Evolutionary conservation across 2,797 vertebrate species (phyloP).

Genomic region (Neopelma chrysocephalum): DNA sequence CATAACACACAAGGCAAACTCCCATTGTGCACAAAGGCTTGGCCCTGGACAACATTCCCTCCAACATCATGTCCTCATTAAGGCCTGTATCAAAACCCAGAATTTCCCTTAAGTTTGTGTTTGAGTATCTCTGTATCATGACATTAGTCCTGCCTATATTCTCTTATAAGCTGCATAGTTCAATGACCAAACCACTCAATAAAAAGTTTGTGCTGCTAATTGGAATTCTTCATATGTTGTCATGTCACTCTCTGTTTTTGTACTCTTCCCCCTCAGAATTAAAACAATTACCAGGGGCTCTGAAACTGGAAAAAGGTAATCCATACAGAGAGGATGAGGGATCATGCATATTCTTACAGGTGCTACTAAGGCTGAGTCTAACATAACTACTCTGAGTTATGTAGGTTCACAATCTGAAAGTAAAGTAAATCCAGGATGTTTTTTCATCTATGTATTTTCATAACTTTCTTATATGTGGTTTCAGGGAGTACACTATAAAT

Average conservation of each 20-base stretch:
- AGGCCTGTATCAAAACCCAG: neutral
- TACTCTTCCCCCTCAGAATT: neutral
- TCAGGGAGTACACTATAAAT: neutral
- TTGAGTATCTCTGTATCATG: neutral
- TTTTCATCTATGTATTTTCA: neutral
- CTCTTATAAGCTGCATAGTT: neutral
- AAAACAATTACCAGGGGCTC: neutral
- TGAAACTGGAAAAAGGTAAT: neutral
- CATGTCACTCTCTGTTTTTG: neutral
- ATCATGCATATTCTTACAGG: neutral
- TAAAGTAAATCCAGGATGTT: neutral
- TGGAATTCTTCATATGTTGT: neutral
- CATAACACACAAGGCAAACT: neutral
- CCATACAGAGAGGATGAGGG: neutral
- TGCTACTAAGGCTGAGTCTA: rapidly evolving
- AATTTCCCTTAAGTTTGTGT: neutral
- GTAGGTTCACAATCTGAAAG: neutral
- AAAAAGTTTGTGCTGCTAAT: neutral
- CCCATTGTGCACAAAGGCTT: neutral
- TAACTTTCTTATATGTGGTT: neutral
- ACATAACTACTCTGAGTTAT: neutral
- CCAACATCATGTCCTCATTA: neutral
- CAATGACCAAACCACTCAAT: neutral
- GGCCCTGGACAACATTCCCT: neutral
- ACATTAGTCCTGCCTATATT: neutral